Base-by-base conservation (phyloP, 2,113 vertebrate species). In the Cephalopterus ornatus region DNA sequence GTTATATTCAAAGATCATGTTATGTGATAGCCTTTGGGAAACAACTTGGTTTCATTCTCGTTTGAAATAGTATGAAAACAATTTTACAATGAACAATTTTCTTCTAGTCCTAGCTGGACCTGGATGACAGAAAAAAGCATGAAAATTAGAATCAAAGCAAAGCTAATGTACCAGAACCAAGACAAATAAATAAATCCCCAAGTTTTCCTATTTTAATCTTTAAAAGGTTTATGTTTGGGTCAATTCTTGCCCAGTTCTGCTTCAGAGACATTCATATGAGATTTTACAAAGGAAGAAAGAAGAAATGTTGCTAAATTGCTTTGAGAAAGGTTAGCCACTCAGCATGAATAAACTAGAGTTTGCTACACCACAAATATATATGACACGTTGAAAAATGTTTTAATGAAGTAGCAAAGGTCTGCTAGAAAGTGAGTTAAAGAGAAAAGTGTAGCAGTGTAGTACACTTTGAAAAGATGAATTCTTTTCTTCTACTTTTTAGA, bases 391-490 rank as follows among this genome's bases (percentile, higher is more conserved):
- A 86, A 77, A 97, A 93, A 91, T 61, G 79, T 94, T 96, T 95
- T 95, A 96, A 94, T 85, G 94, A 97, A 95, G 78, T 85, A 91
- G 79, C 53, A 79, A 96, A 93, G 85, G 59, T 95, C 80, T 97
- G 49, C 89, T 71, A 61, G 62, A 78, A 44, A 89, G 28, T 10
- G 33, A 87, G 78, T 85, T 87, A 85, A 94, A 95, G 89, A 46
- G 76, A 90, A 78, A 80, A 9, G 2, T 52, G 55, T 26, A 76
- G 52, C 59, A 73, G 20, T 68, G 62, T 76, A 83, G 59, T 56
- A 62, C n/a, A 46, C 44, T 86, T 94, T 85, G 88, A 93, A 95
- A 88, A 79, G 84, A 82, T 66, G 47, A 50, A 78, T 89, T 70
- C 37, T 93, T 95, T 84, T 87, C 28, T 92, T 95, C 46, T 59